Percentiles rank a stretch among this genome's conserved stretches.
These are phyloP conservation scores for Diplazon laetatorius DNA, from an alignment of 2,888 invertebrate species.

Conservation along the genomic window DNA sequence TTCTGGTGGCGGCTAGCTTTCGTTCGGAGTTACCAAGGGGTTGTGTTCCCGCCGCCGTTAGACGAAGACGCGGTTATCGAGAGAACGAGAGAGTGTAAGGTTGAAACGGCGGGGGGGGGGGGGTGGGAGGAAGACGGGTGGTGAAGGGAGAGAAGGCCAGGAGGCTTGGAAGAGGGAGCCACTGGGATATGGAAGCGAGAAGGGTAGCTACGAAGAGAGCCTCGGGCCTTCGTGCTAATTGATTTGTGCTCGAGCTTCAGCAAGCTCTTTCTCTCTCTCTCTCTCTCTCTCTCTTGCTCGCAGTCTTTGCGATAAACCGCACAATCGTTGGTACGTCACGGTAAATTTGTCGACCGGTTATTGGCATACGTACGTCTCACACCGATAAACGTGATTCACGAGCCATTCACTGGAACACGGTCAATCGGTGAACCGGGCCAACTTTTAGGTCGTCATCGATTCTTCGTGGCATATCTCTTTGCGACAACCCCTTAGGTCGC, in stretches of 20 bases:
- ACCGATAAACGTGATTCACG: neutral
- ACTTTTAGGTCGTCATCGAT: too few species aligned
- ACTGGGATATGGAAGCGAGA: conserved; percentile 68
- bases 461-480: conserved; percentile 54
- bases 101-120: conserved; percentile 61
- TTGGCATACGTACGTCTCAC: conserved; percentile 33
- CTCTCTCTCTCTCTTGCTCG: too few species aligned
- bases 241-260: conserved; percentile 78
- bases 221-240: conserved; percentile 76
- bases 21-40: conserved; percentile 66
- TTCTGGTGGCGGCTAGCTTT: conserved; percentile 66
- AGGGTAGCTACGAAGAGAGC: conserved; percentile 76
- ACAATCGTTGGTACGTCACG: conserved; percentile 51
- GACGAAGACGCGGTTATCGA: too few species aligned
- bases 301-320: conserved; percentile 32
- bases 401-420: conserved; percentile 28
- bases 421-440: conserved; percentile 15
- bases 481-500: conserved; percentile 73
- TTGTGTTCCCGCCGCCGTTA: too few species aligned
- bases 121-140: conserved; percentile 50
- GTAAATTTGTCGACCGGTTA: conserved; percentile 2
- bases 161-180: conserved; percentile 60
- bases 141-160: conserved; percentile 36
- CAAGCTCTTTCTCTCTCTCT: conserved; percentile 56
- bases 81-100: conserved; percentile 60